Base-by-base conservation (phyloP, 2,113 vertebrate genomes). In the Ciconia boyciana region DNA sequence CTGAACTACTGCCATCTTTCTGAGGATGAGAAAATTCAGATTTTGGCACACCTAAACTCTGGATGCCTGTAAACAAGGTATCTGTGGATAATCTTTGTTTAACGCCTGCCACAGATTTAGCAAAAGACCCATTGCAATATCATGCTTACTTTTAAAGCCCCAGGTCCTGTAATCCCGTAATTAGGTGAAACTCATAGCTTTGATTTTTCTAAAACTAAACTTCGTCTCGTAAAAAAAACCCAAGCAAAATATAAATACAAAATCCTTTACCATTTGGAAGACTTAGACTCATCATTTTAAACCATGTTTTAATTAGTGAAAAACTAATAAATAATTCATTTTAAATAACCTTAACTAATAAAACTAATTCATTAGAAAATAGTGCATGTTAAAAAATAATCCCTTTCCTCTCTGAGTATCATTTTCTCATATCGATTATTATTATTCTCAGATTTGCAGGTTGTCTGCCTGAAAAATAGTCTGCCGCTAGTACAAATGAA, bases 341-440 rank as follows among this genome's bases (percentile, higher is more conserved):
- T 88, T 10, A 87, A 93, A 83, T 85, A 54, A 87, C 36, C 43
- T 48, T 60, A 60, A 46, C 65, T 80, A 94, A 85, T 87, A 83
- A 93, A 87, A 79, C 34, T 80, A 61, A 88, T 93, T 87, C 28
- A 76, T 58, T 90, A 79, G 61, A 76, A 87, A 89, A 58, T 49
- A 78, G 8, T 52, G 8, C 44, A 44, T 28, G 20, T 51, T 90
- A 64, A 49, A 94, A 94, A 93, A 90, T 83, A 85, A 93, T 57
- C 41, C 32, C 16, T 87, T 90, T 85, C 55, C 26, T 72, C 32
- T 75, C 83, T 17, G 20, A 87, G 69, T 72, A 71, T 66, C 49
- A 83, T 95, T 93, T 93, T 89, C 57, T 90, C 69, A 49, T 89
- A 93, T 55, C 80, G 46, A 92, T 96, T 84, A 89, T 61, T 92